phyloP scores from a whole-genome alignment of 2,888 invertebrate species.

The Schizaphis graminum region DNA sequence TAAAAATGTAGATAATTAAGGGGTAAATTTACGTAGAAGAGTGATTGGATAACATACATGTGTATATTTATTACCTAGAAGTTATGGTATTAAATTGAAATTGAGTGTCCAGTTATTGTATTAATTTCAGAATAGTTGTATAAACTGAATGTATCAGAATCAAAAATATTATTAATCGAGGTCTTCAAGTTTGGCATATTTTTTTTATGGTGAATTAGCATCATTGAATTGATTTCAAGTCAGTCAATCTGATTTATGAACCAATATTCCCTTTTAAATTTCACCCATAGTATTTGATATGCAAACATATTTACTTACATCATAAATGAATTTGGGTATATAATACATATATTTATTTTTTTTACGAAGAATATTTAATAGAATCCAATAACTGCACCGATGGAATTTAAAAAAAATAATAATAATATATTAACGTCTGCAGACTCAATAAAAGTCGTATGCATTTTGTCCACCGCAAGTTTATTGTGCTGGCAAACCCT shows the following conservation, averaged over 20 bases:
- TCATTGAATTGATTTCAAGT: background rate
- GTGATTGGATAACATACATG: background rate
- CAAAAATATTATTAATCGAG: background rate
- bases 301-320: background rate
- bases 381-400: background rate
- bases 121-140: background rate
- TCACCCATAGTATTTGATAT: background rate
- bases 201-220: background rate
- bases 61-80: background rate
- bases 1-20: background rate
- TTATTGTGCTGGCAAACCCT: constrained; percentile 7
- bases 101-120: background rate
- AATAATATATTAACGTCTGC: constrained; percentile 15
- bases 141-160: background rate
- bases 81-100: background rate
- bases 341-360: background rate
- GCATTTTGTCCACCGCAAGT: background rate
- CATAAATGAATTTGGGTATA: background rate
- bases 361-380: background rate
- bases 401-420: constrained; percentile 7
- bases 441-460: background rate
- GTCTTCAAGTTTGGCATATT: background rate
- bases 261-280: background rate
- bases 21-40: background rate
- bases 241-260: background rate